A percentile compares a stretch with the other conserved stretches of the same genome.
Evolutionary conservation across 2,888 invertebrate species (phyloP).

Genomic region (Phragmatobia fuliginosa): DNA sequence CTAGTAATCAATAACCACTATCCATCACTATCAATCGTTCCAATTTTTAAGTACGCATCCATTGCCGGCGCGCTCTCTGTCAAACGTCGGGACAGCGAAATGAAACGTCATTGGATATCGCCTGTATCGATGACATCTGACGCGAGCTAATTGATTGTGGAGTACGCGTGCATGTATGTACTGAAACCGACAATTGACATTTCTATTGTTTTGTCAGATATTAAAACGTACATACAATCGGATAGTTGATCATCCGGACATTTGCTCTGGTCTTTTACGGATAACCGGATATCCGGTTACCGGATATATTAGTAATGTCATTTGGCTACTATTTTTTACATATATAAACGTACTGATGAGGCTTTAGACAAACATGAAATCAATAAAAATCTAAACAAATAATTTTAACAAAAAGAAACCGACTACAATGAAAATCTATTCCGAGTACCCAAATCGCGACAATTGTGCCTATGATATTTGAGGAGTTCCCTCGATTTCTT

Average conservation of each 20-base stretch:
- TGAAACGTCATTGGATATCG: slow-evolving; percentile 41
- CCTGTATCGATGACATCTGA: slow-evolving; percentile 32
- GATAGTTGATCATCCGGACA: neutral
- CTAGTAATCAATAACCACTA: neutral
- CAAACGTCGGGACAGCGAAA: slow-evolving; percentile 31
- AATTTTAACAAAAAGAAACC: too few relatives aligned
- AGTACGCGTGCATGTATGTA: slow-evolving; percentile 17
- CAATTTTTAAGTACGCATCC: slow-evolving; percentile 14
- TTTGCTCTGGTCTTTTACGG: too few relatives aligned
- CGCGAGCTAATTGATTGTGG: slow-evolving; percentile 43
- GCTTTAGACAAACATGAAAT: too few relatives aligned
- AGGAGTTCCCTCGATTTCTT: too few relatives aligned
- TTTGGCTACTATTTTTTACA: too few relatives aligned
- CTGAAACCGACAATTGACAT: neutral
- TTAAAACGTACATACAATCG: neutral
- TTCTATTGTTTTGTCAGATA: neutral
- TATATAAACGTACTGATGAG: too few relatives aligned
- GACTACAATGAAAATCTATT: too few relatives aligned
- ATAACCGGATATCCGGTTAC: neutral
- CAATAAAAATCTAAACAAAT: too few relatives aligned
- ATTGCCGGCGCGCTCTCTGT: slow-evolving; percentile 26
- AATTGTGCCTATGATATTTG: too few relatives aligned
- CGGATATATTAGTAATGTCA: neutral
- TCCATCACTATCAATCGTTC: neutral
- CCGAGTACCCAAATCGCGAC: too few relatives aligned